A percentile compares a stretch with the other conserved stretches of the same genome.
phyloP scores from a whole-genome alignment of 2,888 invertebrate species.

The Priocnemis perturbator region DNA sequence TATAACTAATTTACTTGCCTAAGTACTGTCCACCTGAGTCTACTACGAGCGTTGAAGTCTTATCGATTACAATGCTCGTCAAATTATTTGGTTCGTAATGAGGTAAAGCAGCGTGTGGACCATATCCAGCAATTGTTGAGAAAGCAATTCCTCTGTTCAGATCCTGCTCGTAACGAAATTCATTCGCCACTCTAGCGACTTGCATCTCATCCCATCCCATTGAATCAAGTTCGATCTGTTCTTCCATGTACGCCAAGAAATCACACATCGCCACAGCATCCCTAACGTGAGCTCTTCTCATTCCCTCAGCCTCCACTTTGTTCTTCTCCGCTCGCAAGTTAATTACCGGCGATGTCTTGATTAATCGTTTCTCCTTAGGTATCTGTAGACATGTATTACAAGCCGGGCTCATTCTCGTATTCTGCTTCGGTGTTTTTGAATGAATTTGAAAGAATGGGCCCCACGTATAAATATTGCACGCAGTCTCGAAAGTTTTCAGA shows the following conservation, averaged over 20 bases:
- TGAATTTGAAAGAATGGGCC: no score
- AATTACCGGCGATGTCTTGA: conserved; percentile 87
- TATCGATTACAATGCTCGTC: conserved; percentile 83
- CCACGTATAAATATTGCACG: no score
- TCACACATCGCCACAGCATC: conserved; percentile 95
- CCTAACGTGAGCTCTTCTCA: conserved; percentile 89
- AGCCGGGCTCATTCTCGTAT: conserved; percentile 2
- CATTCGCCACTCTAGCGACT: conserved; percentile 83
- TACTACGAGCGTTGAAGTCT: conserved; percentile 88
- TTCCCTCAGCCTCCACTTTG: conserved; percentile 85
- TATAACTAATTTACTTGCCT: conserved; percentile 76
- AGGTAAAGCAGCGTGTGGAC: conserved; percentile 90
- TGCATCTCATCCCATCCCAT: conserved; percentile 83
- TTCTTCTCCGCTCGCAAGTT: conserved; percentile 93
- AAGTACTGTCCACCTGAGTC: conserved; percentile 97
- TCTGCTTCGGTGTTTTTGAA: no score
- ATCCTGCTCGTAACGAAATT: conserved; percentile 84
- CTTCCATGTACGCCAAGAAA: conserved; percentile 85
- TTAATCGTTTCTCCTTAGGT: conserved; percentile 78
- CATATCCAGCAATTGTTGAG: conserved; percentile 91
- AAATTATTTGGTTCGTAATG: conserved; percentile 86
- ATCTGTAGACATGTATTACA: conserved; percentile 49
- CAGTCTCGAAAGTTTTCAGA: no score
- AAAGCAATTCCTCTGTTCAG: conserved; percentile 87
- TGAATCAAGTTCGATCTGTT: conserved; percentile 70